Conservation (phyloP, 2,888 invertebrate species). For the Willowsia nigromaculata region DNA sequence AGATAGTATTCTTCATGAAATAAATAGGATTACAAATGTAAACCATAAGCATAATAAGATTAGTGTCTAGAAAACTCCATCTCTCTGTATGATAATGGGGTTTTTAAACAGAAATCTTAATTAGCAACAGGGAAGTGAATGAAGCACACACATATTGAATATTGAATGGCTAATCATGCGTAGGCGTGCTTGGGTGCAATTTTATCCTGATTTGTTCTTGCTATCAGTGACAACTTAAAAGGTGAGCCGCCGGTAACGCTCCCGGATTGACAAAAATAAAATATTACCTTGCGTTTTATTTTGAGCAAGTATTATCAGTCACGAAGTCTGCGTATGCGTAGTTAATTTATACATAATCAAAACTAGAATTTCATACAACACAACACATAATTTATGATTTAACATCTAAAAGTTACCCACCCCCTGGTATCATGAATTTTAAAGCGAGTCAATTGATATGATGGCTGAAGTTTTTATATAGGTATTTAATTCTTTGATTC, state of each 20-base stretch:
- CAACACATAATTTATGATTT: too few species aligned
- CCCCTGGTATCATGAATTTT: too few species aligned
- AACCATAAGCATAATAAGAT: constrained; percentile 1
- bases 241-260: constrained; percentile 22
- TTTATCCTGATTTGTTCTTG: not conserved
- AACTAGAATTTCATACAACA: not conserved
- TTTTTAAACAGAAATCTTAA: constrained; percentile 33
- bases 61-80: not conserved
- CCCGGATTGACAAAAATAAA: constrained; percentile 31
- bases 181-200: constrained; percentile 55
- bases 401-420: too few species aligned
- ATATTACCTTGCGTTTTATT: not conserved
- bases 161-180: constrained; percentile 18
- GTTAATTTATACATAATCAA: not conserved
- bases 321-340: constrained; percentile 1
- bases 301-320: constrained; percentile 3
- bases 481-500: too few species aligned
- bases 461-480: too few species aligned
- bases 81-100: constrained; percentile 35
- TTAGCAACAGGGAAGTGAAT: constrained; percentile 49
- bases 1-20: not conserved
- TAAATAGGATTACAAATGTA: not conserved
- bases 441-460: too few species aligned
- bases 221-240: not conserved
- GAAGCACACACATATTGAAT: not conserved